Base-by-base conservation (phyloP, 2,888 invertebrate genomes). In the Pyrochroa serraticornis region DNA sequence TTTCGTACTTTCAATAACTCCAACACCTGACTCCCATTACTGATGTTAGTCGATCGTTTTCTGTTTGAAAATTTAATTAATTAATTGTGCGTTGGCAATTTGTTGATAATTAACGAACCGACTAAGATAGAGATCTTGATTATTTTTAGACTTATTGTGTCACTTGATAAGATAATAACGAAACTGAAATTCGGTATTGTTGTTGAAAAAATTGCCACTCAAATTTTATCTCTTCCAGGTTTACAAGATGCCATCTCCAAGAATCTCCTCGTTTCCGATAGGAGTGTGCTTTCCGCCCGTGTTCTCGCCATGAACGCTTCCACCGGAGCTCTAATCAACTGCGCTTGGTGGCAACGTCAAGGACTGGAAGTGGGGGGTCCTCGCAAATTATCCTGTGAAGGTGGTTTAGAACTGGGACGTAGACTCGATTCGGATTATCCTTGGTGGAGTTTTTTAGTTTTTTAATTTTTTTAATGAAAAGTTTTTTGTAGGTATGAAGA, bases 181-280 rank as follows among this genome's bases (percentile, higher is more conserved):
- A 6, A 6, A n/a, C 13, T 39, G 12, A 13, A 39, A 39, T 22
- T 39, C 22, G 12, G n/a, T 12, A 22, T 30, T n/a, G 41, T 8
- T 13, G 1, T 41, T 13, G 7, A 7, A 38, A 14, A n/a, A 13
- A 13, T 3, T 22, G 22, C 22, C 22, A 22, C 22, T 22, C 22
- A 22, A 22, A 22, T 13, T 41, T 42, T 36, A 33, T 48, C 33
- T 48, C 33, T 71, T 77, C 10, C 80, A 91, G 90, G 87, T 62
- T 81, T 90, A 49, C 83, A 90, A 64, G 88, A 89, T 77, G 90
- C 89, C 12, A 84, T 92, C 58, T 86, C 91, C 14, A 87, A 87
- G 77, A 89, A 90, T 33, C 80, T 92, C 62, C 83, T 91, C 36
- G 82, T 86, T 12, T 81, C 83, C 7, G 87, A 87, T 72, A 80